phyloP scores from a whole-genome alignment of 2,888 invertebrate genomes.

The Catonia carolina region DNA sequence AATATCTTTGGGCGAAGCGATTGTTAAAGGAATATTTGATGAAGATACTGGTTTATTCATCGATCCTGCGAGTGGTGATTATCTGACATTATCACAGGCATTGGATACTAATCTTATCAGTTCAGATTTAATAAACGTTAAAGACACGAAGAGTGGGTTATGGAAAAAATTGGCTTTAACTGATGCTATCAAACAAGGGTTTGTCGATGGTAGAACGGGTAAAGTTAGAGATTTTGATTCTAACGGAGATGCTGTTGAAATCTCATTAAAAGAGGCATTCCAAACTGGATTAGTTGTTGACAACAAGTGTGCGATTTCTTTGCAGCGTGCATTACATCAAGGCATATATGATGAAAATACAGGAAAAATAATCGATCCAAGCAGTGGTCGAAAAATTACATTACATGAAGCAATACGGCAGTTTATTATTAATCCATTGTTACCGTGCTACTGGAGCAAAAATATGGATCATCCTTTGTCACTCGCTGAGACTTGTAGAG shows the following conservation, averaged over 20 bases:
- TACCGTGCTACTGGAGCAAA: conserved; percentile 74
- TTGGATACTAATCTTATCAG: conserved; percentile 75
- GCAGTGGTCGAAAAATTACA: conserved; percentile 57
- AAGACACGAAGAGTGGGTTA: conserved; percentile 66
- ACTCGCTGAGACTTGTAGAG: conserved; percentile 71
- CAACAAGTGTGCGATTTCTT: conserved; percentile 69
- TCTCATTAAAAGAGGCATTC: conserved; percentile 69
- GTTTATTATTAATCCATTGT: conserved; percentile 69
- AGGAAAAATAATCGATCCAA: conserved; percentile 76
- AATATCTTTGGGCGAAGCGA: conserved; percentile 71
- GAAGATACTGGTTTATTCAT: conserved; percentile 72
- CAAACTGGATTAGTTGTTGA: conserved; percentile 73
- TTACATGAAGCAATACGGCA: conserved; percentile 73
- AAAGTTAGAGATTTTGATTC: conserved; percentile 60
- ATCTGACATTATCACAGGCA: conserved; percentile 74
- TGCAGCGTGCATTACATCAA: conserved; percentile 79
- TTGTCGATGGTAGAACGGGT: conserved; percentile 63
- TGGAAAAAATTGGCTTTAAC: conserved; percentile 71
- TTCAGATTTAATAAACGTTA: conserved; percentile 73
- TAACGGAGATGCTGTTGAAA: conserved; percentile 51
- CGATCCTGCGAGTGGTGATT: conserved; percentile 71
- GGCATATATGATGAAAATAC: conserved; percentile 74
- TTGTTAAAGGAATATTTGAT: conserved; percentile 73
- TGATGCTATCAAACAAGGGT: conserved; percentile 68
- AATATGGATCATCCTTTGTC: conserved; percentile 63